phyloP scores from a whole-genome alignment of 2,797 vertebrate species.

The Garrulus glandarius region DNA sequence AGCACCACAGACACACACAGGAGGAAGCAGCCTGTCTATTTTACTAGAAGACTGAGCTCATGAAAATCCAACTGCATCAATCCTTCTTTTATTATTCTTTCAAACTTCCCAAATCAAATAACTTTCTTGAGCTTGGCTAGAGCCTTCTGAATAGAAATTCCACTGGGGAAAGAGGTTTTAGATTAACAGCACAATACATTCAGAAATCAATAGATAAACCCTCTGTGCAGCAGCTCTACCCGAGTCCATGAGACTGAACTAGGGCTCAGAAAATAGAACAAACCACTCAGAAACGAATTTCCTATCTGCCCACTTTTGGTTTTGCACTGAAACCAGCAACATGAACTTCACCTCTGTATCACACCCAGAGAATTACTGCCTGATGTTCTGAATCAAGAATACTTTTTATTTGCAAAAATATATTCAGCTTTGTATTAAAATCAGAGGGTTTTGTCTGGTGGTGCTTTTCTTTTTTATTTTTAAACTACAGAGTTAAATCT shows the following conservation, averaged over 20 bases:
- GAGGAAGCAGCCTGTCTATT: conserved; percentile 48
- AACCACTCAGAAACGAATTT: neutral
- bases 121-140: conserved; percentile 62
- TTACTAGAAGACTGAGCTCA: conserved; percentile 67
- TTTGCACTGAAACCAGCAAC: neutral
- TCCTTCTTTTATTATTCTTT: conserved; percentile 65
- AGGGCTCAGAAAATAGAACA: neutral
- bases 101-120: conserved; percentile 72
- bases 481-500: neutral
- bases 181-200: conserved; percentile 68
- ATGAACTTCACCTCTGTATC: neutral
- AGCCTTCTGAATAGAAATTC: conserved; percentile 68
- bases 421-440: neutral
- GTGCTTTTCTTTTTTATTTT: neutral
- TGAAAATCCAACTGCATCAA: conserved; percentile 78
- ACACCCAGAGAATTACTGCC: neutral
- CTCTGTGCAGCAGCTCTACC: conserved; percentile 50
- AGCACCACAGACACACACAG: neutral
- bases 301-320: neutral
- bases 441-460: neutral
- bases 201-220: conserved; percentile 77
- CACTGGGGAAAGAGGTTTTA: conserved; percentile 66
- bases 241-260: neutral
- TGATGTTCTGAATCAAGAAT: neutral
- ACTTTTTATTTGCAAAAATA: neutral